Conservation (phyloP, 2,113 vertebrate species). For the Ptilorrhoa leucosticta region DNA sequence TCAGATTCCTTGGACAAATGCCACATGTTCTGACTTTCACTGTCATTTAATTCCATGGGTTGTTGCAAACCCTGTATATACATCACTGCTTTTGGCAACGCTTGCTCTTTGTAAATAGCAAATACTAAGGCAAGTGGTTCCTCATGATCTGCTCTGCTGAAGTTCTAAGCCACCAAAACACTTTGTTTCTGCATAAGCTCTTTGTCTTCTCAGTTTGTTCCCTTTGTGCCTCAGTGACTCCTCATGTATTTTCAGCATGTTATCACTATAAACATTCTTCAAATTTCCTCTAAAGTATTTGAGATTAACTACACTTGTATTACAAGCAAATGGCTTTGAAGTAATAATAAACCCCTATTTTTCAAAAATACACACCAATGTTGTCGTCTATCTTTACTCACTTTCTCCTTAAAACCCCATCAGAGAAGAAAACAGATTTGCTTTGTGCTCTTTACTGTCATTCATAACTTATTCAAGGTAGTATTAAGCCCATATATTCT, state of each 20-base stretch:
- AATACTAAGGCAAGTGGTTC: neutral
- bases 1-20: slow-evolving; percentile 13
- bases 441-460: neutral
- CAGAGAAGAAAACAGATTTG: neutral
- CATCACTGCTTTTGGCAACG: neutral
- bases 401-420: neutral
- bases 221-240: neutral
- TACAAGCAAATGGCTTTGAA: neutral
- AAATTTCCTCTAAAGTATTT: neutral
- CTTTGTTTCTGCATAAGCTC: neutral
- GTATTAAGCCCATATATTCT: neutral
- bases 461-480: neutral
- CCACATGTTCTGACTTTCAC: neutral
- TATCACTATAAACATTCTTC: neutral
- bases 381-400: neutral
- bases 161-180: neutral
- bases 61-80: neutral
- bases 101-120: neutral
- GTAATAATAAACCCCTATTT: neutral
- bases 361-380: neutral
- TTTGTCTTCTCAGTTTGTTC: neutral
- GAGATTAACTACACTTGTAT: neutral
- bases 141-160: neutral
- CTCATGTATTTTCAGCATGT: neutral
- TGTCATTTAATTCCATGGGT: neutral